These are phyloP conservation scores for Sebastes nivosus DNA, from an alignment of 2,797 vertebrate species.

Conservation along the genomic window DNA sequence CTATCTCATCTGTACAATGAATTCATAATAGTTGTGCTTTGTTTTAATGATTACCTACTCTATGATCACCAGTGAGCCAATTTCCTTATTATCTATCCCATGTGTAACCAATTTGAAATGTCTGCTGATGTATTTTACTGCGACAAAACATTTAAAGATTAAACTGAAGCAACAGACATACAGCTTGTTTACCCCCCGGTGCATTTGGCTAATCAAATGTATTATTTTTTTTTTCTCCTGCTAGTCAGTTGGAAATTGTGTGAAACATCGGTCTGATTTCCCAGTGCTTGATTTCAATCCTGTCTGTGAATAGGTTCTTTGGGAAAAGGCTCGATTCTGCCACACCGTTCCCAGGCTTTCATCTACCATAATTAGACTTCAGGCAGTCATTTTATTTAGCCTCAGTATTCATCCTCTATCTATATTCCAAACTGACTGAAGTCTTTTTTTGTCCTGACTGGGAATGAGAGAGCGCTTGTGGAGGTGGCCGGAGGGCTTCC, in stretches of 20 bases:
- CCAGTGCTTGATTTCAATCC: constrained; percentile 21
- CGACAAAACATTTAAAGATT: background rate
- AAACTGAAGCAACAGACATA: background rate
- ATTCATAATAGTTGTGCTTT: background rate
- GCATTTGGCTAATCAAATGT: constrained; percentile 27
- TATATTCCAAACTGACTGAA: constrained; percentile 50
- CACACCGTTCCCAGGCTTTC: constrained; percentile 54
- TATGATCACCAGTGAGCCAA: background rate
- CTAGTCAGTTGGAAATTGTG: constrained; percentile 9
- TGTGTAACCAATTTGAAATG: background rate
- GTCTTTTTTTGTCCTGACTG: constrained; percentile 48
- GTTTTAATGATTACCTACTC: background rate
- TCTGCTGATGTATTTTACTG: background rate
- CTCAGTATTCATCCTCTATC: constrained; percentile 50
- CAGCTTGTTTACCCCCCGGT: constrained; percentile 21
- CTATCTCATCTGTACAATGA: background rate
- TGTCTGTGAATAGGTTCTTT: constrained; percentile 27
- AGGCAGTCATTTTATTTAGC: constrained; percentile 55
- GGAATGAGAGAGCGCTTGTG: constrained; percentile 58
- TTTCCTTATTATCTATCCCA: background rate
- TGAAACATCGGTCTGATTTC: constrained; percentile 25
- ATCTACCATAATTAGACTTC: constrained; percentile 61
- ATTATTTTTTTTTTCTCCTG: background rate
- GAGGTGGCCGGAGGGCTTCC: constrained; percentile 59
- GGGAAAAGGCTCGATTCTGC: constrained; percentile 32